Percentiles rank a stretch among this genome's conserved stretches.
Evolutionary conservation across 1,140 invertebrate genomes (phyloP).

Genomic region (Physella acuta): DNA sequence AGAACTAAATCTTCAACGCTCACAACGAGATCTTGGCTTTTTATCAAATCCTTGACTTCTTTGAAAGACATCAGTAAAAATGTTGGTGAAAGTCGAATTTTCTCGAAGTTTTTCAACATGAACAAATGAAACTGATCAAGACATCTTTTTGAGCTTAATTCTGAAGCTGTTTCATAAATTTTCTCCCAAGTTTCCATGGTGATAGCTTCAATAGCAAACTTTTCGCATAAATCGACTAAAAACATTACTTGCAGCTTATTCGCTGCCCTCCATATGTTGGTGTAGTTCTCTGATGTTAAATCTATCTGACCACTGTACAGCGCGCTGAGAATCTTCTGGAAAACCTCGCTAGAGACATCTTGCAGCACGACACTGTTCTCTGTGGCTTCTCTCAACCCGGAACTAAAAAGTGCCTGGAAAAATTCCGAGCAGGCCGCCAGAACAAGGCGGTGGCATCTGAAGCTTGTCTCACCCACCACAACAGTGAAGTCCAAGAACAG

Average conservation of each 20-base stretch:
- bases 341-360: neutral
- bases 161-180: neutral
- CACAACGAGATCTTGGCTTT: neutral
- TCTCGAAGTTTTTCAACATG: neutral
- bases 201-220: neutral
- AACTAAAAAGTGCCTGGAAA: neutral
- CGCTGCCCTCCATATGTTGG: neutral
- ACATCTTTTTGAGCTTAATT: neutral
- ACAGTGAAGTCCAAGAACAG: neutral
- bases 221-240: neutral
- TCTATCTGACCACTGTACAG: neutral
- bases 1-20: neutral
- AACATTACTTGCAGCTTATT: neutral
- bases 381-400: neutral
- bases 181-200: neutral
- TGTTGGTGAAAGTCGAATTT: neutral
- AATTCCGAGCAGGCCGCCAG: neutral
- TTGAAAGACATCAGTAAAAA: neutral
- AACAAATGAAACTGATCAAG: neutral
- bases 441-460: neutral
- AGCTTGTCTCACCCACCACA: neutral
- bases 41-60: neutral
- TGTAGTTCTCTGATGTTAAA: neutral
- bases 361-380: neutral
- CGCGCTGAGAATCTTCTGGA: neutral